Percentiles rank a stretch among this genome's conserved stretches.
phyloP scores from a whole-genome alignment of 2,888 invertebrate species.

The Chalcosyrphus nemorum region DNA sequence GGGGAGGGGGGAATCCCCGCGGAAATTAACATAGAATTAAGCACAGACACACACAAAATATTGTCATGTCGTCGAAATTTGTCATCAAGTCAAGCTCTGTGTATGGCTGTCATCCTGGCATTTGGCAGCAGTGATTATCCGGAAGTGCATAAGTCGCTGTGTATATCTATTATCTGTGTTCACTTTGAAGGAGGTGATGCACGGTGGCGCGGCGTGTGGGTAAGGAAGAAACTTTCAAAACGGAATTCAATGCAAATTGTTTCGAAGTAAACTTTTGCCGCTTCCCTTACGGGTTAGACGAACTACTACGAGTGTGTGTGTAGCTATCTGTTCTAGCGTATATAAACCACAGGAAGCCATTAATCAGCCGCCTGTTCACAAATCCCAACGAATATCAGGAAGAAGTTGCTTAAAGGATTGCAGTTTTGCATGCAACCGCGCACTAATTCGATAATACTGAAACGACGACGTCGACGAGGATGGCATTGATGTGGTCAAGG shows the following conservation, averaged over 20 bases:
- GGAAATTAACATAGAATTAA: constrained; percentile 70
- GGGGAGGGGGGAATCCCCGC: not conserved
- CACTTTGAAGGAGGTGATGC: constrained; percentile 24
- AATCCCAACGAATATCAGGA: constrained; percentile 67
- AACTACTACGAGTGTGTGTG: not conserved
- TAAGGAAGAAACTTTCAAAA: constrained; percentile 40
- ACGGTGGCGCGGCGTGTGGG: not conserved
- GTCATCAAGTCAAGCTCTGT: constrained; percentile 41
- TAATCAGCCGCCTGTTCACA: constrained; percentile 72
- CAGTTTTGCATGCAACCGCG: constrained; percentile 72
- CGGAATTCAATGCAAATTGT: constrained; percentile 70
- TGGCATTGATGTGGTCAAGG: constrained; percentile 72
- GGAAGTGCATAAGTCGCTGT: constrained; percentile 63
- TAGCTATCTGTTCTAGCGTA: constrained; percentile 28
- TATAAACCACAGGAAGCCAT: constrained; percentile 69
- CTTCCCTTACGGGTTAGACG: constrained; percentile 27
- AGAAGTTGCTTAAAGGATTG: constrained; percentile 64
- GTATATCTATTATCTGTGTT: constrained; percentile 62
- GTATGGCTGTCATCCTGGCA: constrained; percentile 57
- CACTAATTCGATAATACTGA: constrained; percentile 66
- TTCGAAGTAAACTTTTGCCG: constrained; percentile 69
- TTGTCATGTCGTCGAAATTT: constrained; percentile 46
- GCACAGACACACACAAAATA: constrained; percentile 46
- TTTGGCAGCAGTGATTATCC: constrained; percentile 70
- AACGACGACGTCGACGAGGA: constrained; percentile 20